Conservation (phyloP, 2,888 invertebrate genomes). For the Pycnomerus fuliginosus region DNA sequence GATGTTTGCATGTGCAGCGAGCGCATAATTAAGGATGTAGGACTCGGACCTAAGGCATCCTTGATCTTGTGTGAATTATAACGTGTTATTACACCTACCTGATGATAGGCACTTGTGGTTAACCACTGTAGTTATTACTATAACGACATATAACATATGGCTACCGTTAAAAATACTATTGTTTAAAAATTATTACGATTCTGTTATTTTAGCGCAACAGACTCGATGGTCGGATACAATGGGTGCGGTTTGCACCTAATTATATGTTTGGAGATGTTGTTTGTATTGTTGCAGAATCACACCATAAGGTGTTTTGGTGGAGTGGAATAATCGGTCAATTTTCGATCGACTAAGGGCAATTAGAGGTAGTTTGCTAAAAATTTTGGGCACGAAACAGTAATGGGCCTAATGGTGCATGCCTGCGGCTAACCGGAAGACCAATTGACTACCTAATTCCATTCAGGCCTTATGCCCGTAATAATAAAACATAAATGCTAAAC, state of each 20-base stretch:
- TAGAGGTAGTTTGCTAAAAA: too few species aligned
- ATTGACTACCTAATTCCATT: too few species aligned
- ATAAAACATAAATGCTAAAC: too few species aligned
- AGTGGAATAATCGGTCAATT: conserved; percentile 13
- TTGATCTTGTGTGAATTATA: conserved; percentile 8
- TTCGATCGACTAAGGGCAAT: too few species aligned
- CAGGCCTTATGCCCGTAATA: too few species aligned
- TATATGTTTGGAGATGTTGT: conserved; percentile 8
- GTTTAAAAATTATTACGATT: conserved; percentile 17
- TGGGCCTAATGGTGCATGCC: too few species aligned
- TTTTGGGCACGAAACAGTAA: too few species aligned
- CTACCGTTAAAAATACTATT: conserved; percentile 14
- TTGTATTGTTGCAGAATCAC: conserved; percentile 16
- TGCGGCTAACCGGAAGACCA: too few species aligned
- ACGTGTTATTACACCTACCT: conserved; percentile 9
- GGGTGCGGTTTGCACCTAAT: conserved; percentile 12
- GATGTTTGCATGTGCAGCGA: too few species aligned
- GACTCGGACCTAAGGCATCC: conserved; percentile 10
- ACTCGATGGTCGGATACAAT: conserved; percentile 7
- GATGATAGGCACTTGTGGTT: conserved; percentile 21
- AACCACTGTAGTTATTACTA: conserved; percentile 16
- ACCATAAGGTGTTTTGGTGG: conserved; percentile 15
- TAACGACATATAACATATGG: conserved; percentile 18
- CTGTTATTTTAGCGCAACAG: conserved; percentile 17
- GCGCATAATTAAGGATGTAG: too few species aligned